phyloP scores from a whole-genome alignment of 2,113 vertebrate species.

The Dicaeum eximium region DNA sequence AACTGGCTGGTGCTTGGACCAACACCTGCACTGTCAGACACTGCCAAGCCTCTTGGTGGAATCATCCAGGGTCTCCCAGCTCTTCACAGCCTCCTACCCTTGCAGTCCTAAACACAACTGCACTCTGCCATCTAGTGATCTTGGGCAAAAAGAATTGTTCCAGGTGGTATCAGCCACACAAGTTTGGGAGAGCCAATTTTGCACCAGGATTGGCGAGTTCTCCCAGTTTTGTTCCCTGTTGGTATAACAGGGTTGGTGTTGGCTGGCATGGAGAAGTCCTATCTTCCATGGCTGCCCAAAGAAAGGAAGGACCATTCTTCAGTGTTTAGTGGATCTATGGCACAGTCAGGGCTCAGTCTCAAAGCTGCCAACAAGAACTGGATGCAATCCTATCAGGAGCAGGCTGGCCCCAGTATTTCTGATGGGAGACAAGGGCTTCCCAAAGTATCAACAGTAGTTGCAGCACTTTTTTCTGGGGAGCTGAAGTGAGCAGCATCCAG shows the following conservation, averaged over 20 bases:
- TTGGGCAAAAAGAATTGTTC: neutral
- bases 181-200: neutral
- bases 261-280: neutral
- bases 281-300: neutral
- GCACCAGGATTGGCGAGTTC: fast-evolving
- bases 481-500: neutral
- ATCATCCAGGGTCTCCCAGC: neutral
- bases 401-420: neutral
- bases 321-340: neutral
- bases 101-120: neutral
- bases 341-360: neutral
- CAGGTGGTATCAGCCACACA: neutral
- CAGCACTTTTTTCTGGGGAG: neutral
- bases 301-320: neutral
- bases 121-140: constrained; percentile 42
- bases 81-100: neutral
- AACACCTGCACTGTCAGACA: neutral
- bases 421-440: neutral
- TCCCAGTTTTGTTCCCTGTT: neutral
- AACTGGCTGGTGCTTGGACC: neutral
- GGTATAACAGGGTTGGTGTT: neutral
- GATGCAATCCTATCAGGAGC: neutral
- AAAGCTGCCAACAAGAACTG: neutral
- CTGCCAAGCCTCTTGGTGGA: neutral
- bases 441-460: neutral